Conservation (phyloP, 1,140 invertebrate species). For the Drosophila prosaltans region DNA sequence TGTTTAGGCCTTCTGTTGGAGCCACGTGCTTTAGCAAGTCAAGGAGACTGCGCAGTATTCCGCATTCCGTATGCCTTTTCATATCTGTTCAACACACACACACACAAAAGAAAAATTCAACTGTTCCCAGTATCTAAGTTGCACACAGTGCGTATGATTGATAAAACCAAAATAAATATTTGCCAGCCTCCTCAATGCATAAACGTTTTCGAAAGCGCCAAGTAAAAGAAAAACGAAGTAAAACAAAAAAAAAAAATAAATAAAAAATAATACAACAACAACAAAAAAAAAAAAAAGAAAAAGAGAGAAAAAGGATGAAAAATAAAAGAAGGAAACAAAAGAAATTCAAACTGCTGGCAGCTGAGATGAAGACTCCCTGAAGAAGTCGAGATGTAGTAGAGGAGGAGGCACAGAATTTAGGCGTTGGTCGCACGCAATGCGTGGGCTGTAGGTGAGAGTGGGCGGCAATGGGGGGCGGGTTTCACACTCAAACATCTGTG, state of each 20-base stretch:
- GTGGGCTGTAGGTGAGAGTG: neutral
- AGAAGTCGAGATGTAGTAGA: constrained; percentile 2
- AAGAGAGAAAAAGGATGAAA: neutral
- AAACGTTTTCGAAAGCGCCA: constrained; percentile 40
- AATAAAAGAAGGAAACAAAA: neutral
- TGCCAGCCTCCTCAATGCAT: constrained; percentile 68
- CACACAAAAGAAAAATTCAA: neutral
- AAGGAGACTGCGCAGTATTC: constrained; percentile 57
- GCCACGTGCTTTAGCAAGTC: constrained; percentile 66
- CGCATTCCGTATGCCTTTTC: neutral
- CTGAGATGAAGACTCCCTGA: neutral
- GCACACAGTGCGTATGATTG: constrained; percentile 75
- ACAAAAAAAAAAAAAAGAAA: constrained; percentile 4
- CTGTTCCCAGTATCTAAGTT: constrained; percentile 64
- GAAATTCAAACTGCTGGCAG: constrained; percentile 3
- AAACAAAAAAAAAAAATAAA: constrained; percentile 26
- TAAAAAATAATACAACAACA: neutral
- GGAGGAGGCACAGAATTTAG: constrained; percentile 38
- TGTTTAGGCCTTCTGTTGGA: neutral
- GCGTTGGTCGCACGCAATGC: constrained; percentile 47
- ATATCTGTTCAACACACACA: neutral
- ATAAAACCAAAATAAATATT: constrained; percentile 81
- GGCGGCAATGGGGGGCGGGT: neutral
- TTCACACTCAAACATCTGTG: constrained; percentile 63
- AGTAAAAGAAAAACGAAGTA: constrained; percentile 26